These are phyloP conservation scores for Stenopsyche tienmushanensis DNA, from an alignment of 1,140 invertebrate genomes.

Conservation along the genomic window DNA sequence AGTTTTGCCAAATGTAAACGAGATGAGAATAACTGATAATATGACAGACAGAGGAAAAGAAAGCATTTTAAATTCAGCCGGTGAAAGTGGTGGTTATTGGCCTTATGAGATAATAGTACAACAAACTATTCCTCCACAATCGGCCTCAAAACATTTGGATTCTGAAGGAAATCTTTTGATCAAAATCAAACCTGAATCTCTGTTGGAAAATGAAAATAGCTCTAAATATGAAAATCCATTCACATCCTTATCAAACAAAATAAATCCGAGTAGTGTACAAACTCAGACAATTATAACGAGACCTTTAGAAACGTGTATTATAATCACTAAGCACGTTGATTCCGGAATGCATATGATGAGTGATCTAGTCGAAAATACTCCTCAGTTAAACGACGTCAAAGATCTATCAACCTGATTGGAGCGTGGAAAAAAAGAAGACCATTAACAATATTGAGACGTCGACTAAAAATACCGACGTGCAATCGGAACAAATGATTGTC, in stretches of 20 bases:
- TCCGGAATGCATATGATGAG: not conserved
- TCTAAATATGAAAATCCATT: too few relatives aligned
- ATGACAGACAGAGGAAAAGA: too few relatives aligned
- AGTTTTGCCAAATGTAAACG: not conserved
- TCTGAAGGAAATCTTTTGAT: constrained; percentile 28
- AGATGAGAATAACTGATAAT: too few relatives aligned
- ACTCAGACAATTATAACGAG: constrained; percentile 18
- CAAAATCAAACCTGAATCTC: constrained; percentile 31
- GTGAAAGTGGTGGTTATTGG: too few relatives aligned
- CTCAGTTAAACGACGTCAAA: not conserved
- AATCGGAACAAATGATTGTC: not conserved
- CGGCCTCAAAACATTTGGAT: constrained; percentile 2
- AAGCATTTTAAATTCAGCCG: too few relatives aligned
- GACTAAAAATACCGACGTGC: not conserved
- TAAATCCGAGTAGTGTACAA: constrained; percentile 5
- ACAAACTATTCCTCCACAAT: constrained; percentile 14
- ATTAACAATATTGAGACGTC: not conserved
- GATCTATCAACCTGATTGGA: not conserved
- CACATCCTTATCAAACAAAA: too few relatives aligned
- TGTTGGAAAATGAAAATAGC: too few relatives aligned
- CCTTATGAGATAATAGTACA: constrained; percentile 38
- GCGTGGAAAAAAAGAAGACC: constrained; percentile 7
- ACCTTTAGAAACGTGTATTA: constrained; percentile 36
- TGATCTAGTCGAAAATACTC: not conserved
- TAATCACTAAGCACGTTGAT: constrained; percentile 34